Base-by-base conservation (phyloP, 1,140 invertebrate genomes). In the Solenopsis fugax region DNA sequence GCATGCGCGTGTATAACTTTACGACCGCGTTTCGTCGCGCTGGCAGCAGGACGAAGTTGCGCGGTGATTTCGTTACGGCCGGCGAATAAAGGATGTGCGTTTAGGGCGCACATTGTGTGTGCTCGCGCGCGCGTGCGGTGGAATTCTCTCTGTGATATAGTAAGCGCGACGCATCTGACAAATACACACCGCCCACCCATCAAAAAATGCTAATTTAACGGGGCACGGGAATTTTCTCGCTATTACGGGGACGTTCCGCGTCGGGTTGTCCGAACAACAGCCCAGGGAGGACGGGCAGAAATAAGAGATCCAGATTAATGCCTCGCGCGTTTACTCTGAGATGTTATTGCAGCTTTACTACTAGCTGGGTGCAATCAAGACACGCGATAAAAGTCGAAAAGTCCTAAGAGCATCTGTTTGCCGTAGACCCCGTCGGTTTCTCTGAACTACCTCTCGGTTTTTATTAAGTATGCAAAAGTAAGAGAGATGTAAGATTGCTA, bases 1-100 rank as follows among this genome's bases (percentile, higher is more conserved):
- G 73, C 75, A 88, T 71, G 62, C 82, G 62, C 71, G 80, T 78
- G 62, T 87, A 88, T 76, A 88, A 88, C 85, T 88, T 86, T 88
- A 78, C 73, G 72, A 86, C 60, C 72, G 34, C 81, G 81, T 71
- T 86, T 50, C 73, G 65, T 75, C 48, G 34, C 58, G 78, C 71
- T 73, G 75, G 41, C n/a, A 41, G 73, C 21, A 52, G 73, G 34
- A 52, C 82, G 48, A 85, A 85, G 82, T 78, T 85, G 73, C 48
- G 56, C 82, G 82, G 73, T 85, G 82, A 85, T 85, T 85, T 85
- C 41, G 73, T 85, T 67, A 85, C 82, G 48, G 60, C 48, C 62
- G 58, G 58, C 73, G 82, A 78, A 54, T 78, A 78, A 73, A 64
- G 73, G 82, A n/a, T 60, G 62, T 62, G 73, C 73, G 58, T 85